Conservation (phyloP, 2,797 vertebrate species). For the Hippocampus kuda region DNA sequence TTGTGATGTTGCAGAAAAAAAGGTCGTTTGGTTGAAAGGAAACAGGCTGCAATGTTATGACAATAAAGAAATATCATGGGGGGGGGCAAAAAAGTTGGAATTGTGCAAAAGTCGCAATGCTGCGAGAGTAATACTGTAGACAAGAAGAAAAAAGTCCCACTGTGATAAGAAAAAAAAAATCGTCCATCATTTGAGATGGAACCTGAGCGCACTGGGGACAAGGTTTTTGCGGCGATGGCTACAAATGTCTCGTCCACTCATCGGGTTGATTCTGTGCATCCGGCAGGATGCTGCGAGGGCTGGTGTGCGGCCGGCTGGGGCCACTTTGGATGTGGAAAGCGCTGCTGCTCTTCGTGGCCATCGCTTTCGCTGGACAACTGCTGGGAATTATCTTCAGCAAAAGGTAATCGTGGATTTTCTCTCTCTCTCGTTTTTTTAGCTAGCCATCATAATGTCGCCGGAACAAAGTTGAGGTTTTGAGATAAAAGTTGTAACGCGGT, state of each 20-base stretch:
- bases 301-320: conserved; percentile 61
- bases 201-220: too few relatives aligned
- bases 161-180: too few relatives aligned
- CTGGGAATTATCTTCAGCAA: conserved; percentile 76
- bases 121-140: neutral
- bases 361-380: conserved; percentile 77
- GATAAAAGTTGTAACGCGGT: too few relatives aligned
- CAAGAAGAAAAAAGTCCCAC: neutral
- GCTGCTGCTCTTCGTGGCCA: conserved; percentile 72
- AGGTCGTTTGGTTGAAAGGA: too few relatives aligned
- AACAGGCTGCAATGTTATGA: too few relatives aligned
- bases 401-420: conserved; percentile 55
- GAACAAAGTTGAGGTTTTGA: neutral
- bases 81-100: neutral
- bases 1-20: too few relatives aligned
- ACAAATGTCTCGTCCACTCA: too few relatives aligned
- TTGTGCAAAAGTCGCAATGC: neutral
- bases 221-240: too few relatives aligned
- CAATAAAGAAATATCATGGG: neutral
- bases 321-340: conserved; percentile 72
- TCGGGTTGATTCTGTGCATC: neutral
- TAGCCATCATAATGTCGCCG: neutral
- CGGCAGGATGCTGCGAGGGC: conserved; percentile 67
- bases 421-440: neutral
- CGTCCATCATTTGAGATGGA: too few relatives aligned